Evolutionary conservation across 2,797 vertebrate genomes (phyloP).

Genomic region (Cyclopterus lumpus): DNA sequence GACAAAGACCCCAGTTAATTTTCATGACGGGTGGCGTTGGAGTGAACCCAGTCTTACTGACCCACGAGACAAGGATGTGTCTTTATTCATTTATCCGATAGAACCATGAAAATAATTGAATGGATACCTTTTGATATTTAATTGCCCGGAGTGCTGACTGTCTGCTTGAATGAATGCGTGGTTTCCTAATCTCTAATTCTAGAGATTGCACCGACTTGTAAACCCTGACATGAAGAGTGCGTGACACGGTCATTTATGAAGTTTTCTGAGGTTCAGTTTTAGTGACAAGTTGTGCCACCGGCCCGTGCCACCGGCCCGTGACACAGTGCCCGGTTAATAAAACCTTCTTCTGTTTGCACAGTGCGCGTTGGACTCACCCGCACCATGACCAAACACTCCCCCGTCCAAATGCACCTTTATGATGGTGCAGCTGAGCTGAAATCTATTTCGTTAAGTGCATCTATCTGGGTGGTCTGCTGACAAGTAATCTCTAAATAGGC

Average conservation of each 20-base stretch:
- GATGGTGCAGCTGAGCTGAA: background rate
- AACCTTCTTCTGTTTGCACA: conserved; percentile 47
- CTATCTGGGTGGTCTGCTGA: background rate
- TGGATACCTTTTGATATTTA: conserved; percentile 9
- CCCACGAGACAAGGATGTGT: background rate
- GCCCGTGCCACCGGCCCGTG: no score
- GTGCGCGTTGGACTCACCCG: background rate
- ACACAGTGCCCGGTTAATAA: conserved; percentile 32
- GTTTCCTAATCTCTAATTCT: no score
- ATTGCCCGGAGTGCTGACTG: background rate
- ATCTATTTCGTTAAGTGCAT: no score
- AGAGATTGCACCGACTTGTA: background rate
- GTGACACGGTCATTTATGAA: background rate
- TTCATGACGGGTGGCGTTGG: no score
- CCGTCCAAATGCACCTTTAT: conserved; percentile 9
- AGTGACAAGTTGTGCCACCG: background rate
- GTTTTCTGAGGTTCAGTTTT: conserved; percentile 1
- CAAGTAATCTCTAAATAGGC: background rate
- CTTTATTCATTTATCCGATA: conserved; percentile 9
- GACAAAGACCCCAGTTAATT: no score
- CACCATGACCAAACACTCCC: background rate
- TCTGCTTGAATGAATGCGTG: conserved; percentile 21
- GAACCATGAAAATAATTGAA: conserved; percentile 7
- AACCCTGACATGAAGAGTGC: background rate
- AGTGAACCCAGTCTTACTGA: no score